These are phyloP conservation scores for Lutraria rhynchaena DNA, from an alignment of 1,140 invertebrate genomes.

Conservation along the genomic window DNA sequence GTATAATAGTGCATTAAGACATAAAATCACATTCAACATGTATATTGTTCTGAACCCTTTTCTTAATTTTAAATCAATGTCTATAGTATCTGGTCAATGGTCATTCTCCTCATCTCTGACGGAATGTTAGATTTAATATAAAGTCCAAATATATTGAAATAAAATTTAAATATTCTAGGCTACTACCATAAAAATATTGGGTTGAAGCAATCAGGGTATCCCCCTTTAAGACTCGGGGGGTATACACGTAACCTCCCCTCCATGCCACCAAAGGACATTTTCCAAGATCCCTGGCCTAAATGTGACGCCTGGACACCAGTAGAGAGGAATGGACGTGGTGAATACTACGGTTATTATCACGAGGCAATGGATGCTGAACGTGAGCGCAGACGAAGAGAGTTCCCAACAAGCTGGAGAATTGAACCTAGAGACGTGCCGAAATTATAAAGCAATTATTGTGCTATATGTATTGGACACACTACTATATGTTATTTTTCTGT, in stretches of 20 bases:
- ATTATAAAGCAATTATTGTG: constrained; percentile 13
- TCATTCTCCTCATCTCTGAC: too few species aligned
- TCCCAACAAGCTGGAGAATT: constrained; percentile 65
- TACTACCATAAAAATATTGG: constrained; percentile 73
- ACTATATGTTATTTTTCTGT: too few species aligned
- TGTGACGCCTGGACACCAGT: constrained; percentile 69
- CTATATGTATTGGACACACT: too few species aligned
- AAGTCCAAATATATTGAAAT: too few species aligned
- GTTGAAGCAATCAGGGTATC: constrained; percentile 66
- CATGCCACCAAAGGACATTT: constrained; percentile 74
- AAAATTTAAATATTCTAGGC: too few species aligned
- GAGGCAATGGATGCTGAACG: constrained; percentile 71
- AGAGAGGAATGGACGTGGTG: constrained; percentile 67
- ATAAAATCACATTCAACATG: too few species aligned
- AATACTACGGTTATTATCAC: constrained; percentile 79
- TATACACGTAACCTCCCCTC: constrained; percentile 75
- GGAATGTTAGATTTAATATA: too few species aligned
- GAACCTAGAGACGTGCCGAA: constrained; percentile 70
- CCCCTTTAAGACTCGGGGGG: constrained; percentile 69
- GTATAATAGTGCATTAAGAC: too few species aligned
- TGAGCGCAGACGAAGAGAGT: constrained; percentile 63
- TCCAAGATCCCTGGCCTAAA: constrained; percentile 75
- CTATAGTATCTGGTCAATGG: too few species aligned
- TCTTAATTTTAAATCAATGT: too few species aligned
- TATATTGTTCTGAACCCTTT: too few species aligned